Evolutionary conservation across 2,113 vertebrate genomes (phyloP), one percentile per base, ranked within the genome.

Genomic region (Rana temporaria): DNA sequence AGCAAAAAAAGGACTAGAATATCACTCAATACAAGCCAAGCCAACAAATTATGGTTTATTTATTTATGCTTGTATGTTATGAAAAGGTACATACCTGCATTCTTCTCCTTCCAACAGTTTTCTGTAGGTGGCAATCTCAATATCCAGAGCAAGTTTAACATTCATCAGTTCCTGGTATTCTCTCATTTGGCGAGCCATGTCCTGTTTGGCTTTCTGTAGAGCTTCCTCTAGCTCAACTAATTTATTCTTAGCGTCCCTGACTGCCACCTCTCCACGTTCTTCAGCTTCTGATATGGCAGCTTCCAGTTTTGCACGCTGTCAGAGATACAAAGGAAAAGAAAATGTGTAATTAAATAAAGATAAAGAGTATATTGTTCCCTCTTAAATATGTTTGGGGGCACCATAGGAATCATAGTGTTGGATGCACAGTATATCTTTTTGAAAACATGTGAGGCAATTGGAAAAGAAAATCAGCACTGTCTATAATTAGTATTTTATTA

Each of bases 51-150:
- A 34, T 34, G 3, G 32, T 8, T 59, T 59, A n/a, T 59, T n/a
- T 6, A 22, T 62, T n/a, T 22, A 62, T 3, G 5, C 20, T 20
- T 62, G 59, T 22, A 22, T 71, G 7, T 14, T 53, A 2, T 22
- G 24, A 20, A 14, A 4, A 15, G 55, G 7, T 24, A 24, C 34
- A 14, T 57, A 96, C 96, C 95, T 93, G 93, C 88, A 92, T 84
- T 99, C 98, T 86, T 99, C 98, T 77, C 98, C 96, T 87, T 99
- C 98, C 90, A 99, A 89, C 38, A 99, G 94, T 85, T 98, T 98
- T 85, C 95, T 94, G 91, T 99, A 99, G 72, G 98, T 99, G 92
- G 97, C 96, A 14, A 99, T 99, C 91, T 99, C 98, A 32, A 99
- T 95, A 69, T 99, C 98, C 62, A 86, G 79, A 30, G 68, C 79